Evolutionary conservation across 2,797 vertebrate genomes (phyloP), one percentile per base, ranked within the genome.

Genomic region (Paguma larvata): DNA sequence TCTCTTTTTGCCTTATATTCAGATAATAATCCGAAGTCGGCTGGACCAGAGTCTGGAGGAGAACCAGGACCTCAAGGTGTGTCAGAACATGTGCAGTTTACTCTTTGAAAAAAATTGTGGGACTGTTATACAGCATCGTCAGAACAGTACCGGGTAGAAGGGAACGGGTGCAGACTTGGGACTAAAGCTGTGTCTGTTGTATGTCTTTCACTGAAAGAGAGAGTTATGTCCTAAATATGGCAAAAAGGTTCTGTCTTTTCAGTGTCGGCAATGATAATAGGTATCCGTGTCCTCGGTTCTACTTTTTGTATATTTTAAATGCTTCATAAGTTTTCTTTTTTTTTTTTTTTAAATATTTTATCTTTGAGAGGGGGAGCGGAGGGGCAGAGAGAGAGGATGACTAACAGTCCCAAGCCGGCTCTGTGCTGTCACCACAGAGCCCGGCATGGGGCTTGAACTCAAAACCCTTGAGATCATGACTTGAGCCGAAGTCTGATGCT

Each of bases 21-120:
- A 99, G 99, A 99, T 99, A 97, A 98, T 99, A 98, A 99, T 99
- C 97, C 99, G 99, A 77, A 99, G 99, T 98, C 99, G 99, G 53
- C 99, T 99, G 98, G 99, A 99, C 98, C 99, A 99, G 98, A 99
- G 99, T 41, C 99, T 99, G 99, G 99, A 99, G 89, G 99, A 99
- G 98, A 99, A 99, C 97, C 99, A 99, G 97, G 99, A 99, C 68
- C 98, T 99, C 41, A 99, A 99, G 99, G 99, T 99, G 98, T 98
- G 98, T 86, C 82, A 82, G 62, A 34, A 62, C 48, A 25, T 94
- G 32, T 12, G 48, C 48, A 77, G 85, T 90, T 96, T 96, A 41
- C 73, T 41, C 79, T 87, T 65, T 53, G 34, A 91, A 90, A 92
- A 83, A 85, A 79, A 32, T 30, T 56, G 15, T 48, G 51, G 15